Percentiles rank a stretch among this genome's conserved stretches.
Evolutionary conservation across 2,888 invertebrate genomes (phyloP).

Genomic region (Drosophila melanosoma): DNA sequence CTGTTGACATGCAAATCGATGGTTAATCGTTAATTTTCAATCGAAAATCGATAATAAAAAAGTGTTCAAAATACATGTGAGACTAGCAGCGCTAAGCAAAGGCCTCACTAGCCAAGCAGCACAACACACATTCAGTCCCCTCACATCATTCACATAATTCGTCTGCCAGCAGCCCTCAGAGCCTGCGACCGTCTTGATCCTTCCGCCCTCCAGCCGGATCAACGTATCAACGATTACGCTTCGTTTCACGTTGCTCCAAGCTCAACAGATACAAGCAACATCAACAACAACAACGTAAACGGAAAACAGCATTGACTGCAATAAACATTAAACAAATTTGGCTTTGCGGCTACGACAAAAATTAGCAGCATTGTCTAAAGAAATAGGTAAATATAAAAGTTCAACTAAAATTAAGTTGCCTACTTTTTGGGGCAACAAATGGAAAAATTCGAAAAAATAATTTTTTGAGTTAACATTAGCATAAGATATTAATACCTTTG

Average conservation of each 20-base stretch:
- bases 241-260: conserved; percentile 49
- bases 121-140: conserved; percentile 48
- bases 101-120: conserved; percentile 64
- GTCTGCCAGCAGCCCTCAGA: conserved; percentile 53
- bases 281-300: conserved; percentile 4
- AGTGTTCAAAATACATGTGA: conserved; percentile 73
- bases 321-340: conserved; percentile 11
- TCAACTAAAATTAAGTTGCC: conserved; percentile 10
- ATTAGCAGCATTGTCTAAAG: conserved; percentile 61
- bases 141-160: conserved; percentile 58
- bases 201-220: conserved; percentile 52
- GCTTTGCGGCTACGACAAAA: conserved; percentile 16
- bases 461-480: too few species aligned
- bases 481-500: background rate
- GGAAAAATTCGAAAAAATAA: too few species aligned
- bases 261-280: conserved; percentile 30
- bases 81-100: conserved; percentile 60
- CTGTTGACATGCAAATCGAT: conserved; percentile 12
- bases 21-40: conserved; percentile 33
- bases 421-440: conserved; percentile 25
- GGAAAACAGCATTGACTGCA: conserved; percentile 21
- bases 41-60: conserved; percentile 54
- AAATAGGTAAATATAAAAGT: conserved; percentile 54
- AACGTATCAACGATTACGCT: conserved; percentile 31
- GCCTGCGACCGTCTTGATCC: conserved; percentile 53